phyloP scores from a whole-genome alignment of 2,888 invertebrate genomes.

The Fragum fragum region DNA sequence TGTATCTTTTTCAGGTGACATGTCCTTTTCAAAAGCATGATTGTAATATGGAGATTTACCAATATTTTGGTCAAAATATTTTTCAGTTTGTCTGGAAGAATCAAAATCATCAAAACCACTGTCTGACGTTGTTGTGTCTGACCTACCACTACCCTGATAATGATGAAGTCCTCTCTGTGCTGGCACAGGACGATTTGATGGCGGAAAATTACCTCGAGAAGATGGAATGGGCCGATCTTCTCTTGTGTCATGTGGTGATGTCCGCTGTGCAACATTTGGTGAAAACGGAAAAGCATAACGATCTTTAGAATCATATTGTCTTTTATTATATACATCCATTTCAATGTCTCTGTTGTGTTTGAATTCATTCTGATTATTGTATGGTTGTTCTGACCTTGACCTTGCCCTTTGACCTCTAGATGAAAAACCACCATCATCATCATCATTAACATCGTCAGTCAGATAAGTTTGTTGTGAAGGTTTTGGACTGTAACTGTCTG shows the following conservation, averaged over 20 bases:
- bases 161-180: constrained; percentile 61
- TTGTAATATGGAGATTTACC: constrained; percentile 62
- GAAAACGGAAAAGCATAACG: constrained; percentile 39
- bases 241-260: background rate
- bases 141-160: constrained; percentile 72
- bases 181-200: constrained; percentile 33
- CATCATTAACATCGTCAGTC: constrained; percentile 41
- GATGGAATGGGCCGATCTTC: constrained; percentile 5
- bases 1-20: constrained; percentile 37
- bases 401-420: constrained; percentile 20
- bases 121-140: constrained; percentile 67
- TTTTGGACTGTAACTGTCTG: constrained; percentile 28
- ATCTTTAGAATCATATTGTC: constrained; percentile 41
- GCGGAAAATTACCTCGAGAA: constrained; percentile 15
- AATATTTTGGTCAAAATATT: constrained; percentile 8
- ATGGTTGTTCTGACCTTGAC: constrained; percentile 26
- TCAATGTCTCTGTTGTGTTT: constrained; percentile 37
- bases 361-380: constrained; percentile 40
- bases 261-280: background rate
- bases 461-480: constrained; percentile 49
- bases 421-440: constrained; percentile 54
- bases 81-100: constrained; percentile 36
- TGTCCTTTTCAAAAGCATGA: constrained; percentile 57
- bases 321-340: constrained; percentile 33
- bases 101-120: constrained; percentile 71